Conservation (phyloP, 2,113 vertebrate species). For the Eolophus roseicapilla region DNA sequence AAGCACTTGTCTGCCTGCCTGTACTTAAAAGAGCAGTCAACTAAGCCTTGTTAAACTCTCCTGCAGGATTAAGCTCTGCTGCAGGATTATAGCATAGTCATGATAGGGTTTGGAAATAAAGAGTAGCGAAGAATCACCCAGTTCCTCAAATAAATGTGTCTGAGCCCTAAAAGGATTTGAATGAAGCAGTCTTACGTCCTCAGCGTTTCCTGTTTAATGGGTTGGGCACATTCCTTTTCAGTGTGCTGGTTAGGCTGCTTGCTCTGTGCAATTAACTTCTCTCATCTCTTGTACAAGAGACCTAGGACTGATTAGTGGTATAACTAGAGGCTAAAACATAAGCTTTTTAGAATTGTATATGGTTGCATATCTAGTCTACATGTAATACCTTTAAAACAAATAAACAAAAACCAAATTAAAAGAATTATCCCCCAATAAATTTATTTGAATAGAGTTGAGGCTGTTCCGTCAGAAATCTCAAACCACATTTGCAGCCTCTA, state of each 20-base stretch:
- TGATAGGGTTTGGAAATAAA: not conserved
- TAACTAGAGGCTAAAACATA: not conserved
- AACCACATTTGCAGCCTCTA: not conserved
- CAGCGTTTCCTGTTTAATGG: not conserved
- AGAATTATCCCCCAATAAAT: not conserved
- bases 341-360: not conserved
- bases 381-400: not conserved
- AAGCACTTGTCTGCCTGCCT: not conserved
- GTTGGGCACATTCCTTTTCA: not conserved
- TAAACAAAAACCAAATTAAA: not conserved
- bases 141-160: not conserved
- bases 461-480: not conserved
- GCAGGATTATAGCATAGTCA: rapidly evolving
- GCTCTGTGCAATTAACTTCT: not conserved
- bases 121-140: not conserved
- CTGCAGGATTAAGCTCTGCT: not conserved
- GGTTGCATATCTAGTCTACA: not conserved
- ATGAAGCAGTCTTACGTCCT: not conserved
- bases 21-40: not conserved
- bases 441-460: not conserved
- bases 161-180: not conserved
- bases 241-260: not conserved
- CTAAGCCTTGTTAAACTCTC: not conserved
- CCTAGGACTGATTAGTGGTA: not conserved
- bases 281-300: not conserved